Conservation (phyloP, 2,888 invertebrate genomes). For the Drosophila picticornis region DNA sequence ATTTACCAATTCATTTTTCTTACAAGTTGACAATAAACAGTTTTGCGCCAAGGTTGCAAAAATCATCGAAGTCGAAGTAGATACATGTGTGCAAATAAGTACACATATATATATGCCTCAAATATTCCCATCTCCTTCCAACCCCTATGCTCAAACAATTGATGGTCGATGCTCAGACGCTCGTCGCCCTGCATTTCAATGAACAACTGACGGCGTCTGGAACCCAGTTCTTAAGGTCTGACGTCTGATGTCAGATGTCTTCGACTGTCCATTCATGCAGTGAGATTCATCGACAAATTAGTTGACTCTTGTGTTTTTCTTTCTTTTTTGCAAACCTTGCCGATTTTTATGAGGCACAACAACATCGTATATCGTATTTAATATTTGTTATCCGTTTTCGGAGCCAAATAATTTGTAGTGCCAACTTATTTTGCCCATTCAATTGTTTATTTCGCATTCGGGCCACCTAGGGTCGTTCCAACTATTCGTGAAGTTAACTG, state of each 20-base stretch:
- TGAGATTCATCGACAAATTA: constrained; percentile 59
- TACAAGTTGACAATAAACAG: constrained; percentile 41
- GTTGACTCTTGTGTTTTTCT: constrained; percentile 47
- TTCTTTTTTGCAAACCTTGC: constrained; percentile 74
- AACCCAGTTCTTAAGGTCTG: neutral
- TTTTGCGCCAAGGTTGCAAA: constrained; percentile 55
- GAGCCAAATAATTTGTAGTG: constrained; percentile 58
- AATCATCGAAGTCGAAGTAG: constrained; percentile 23
- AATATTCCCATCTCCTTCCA: constrained; percentile 11
- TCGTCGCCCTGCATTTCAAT: constrained; percentile 69
- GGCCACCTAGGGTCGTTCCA: constrained; percentile 1
- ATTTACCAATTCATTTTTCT: neutral
- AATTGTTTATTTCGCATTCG: constrained; percentile 41
- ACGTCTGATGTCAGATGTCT: neutral
- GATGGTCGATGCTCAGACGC: constrained; percentile 38
- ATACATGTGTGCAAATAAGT: neutral
- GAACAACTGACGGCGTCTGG: constrained; percentile 50
- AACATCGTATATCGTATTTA: constrained; percentile 48
- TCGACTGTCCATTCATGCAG: constrained; percentile 22
- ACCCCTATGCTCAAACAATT: constrained; percentile 24
- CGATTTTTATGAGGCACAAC: constrained; percentile 61
- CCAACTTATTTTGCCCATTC: constrained; percentile 51
- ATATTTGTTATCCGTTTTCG: constrained; percentile 54
- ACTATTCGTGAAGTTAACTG: neutral
- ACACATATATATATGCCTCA: neutral